phyloP scores from a whole-genome alignment of 1,140 invertebrate genomes.

The Metaphire vulgaris region DNA sequence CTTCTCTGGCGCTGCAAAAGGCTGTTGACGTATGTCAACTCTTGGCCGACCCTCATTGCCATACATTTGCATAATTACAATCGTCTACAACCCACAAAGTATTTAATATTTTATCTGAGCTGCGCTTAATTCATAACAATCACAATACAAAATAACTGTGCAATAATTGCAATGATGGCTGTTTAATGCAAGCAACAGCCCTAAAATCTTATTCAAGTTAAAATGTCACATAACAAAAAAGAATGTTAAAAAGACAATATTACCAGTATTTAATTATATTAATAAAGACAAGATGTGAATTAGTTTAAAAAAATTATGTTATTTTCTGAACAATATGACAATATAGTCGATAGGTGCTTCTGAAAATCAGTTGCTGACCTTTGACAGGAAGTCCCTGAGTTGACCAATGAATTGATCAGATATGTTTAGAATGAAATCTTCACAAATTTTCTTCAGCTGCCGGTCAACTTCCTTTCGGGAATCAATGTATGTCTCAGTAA shows the following conservation, averaged over 20 bases:
- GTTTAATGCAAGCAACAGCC: too few relatives aligned
- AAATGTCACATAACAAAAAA: too few relatives aligned
- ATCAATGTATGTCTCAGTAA: constrained; percentile 82
- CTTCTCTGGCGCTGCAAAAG: constrained; percentile 54
- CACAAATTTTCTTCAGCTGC: constrained; percentile 83
- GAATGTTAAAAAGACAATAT: too few relatives aligned
- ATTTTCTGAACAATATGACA: too few relatives aligned
- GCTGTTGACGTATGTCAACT: constrained; percentile 40
- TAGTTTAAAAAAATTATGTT: too few relatives aligned
- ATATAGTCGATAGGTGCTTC: too few relatives aligned
- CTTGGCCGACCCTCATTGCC: constrained; percentile 43
- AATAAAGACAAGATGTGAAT: too few relatives aligned
- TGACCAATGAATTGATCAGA: constrained; percentile 69
- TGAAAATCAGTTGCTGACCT: too few relatives aligned
- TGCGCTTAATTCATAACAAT: too few relatives aligned
- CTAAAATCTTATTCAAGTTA: too few relatives aligned
- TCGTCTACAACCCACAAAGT: constrained; percentile 43
- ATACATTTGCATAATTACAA: constrained; percentile 46
- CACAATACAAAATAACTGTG: constrained; percentile 11
- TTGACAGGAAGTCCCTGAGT: constrained; percentile 66
- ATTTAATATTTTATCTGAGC: too few relatives aligned
- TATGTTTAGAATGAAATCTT: constrained; percentile 75
- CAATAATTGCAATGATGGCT: background rate
- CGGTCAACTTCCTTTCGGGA: constrained; percentile 90
- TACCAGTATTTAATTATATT: too few relatives aligned